phyloP scores from a whole-genome alignment of 2,113 vertebrate genomes.

The Tupaia tana region DNA sequence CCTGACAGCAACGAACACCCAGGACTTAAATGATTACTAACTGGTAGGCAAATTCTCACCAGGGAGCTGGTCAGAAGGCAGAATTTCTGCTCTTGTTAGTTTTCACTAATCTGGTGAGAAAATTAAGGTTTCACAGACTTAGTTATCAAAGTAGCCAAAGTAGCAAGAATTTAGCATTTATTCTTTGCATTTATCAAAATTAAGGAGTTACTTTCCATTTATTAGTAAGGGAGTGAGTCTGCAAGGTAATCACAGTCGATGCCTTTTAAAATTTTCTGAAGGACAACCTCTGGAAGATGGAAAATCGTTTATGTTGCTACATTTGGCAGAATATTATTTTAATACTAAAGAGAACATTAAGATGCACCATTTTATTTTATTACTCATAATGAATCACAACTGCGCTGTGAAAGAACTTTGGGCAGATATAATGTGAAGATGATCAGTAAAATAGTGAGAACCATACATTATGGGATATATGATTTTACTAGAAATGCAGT shows the following conservation, averaged over 20 bases:
- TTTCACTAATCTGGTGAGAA: neutral
- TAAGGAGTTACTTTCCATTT: neutral
- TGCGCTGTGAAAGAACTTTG: neutral
- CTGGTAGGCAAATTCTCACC: neutral
- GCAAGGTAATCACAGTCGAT: neutral
- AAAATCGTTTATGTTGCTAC: neutral
- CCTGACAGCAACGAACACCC: neutral
- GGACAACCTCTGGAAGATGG: neutral
- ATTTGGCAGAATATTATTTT: neutral
- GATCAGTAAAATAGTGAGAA: neutral
- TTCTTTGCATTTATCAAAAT: constrained; percentile 31
- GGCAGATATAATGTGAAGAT: neutral
- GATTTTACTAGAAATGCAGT: neutral
- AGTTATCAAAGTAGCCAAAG: neutral
- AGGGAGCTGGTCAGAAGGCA: neutral
- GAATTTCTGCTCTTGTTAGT: neutral
- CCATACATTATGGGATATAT: neutral
- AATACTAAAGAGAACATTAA: constrained; percentile 41
- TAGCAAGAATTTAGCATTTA: neutral
- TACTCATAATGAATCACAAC: neutral
- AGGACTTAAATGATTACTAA: neutral
- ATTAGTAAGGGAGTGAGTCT: neutral
- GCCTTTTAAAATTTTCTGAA: constrained; percentile 21
- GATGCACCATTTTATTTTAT: neutral
- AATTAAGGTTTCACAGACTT: neutral